Evolutionary conservation across 2,888 invertebrate genomes (phyloP).

Genomic region (Ophion slaviceki): DNA sequence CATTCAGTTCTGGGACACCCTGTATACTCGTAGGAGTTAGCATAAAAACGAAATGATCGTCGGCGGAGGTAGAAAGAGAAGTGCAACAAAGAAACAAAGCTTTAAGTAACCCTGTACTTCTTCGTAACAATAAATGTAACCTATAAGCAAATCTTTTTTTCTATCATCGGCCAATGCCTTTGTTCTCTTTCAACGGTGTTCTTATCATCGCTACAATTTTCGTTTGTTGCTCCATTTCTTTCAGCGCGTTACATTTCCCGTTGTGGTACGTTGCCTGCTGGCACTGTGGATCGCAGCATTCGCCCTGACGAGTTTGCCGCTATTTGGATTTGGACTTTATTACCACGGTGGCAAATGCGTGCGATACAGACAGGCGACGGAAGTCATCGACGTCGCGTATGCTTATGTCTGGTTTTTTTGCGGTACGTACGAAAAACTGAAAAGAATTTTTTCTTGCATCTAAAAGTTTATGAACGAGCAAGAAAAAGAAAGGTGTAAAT

Average conservation of each 20-base stretch:
- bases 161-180: no score
- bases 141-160: no score
- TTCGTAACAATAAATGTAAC: no score
- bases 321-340: constrained; percentile 86
- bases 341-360: constrained; percentile 85
- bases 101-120: no score
- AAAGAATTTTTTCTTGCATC: not conserved
- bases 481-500: not conserved
- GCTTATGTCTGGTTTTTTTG: constrained; percentile 91
- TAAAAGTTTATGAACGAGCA: not conserved
- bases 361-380: constrained; percentile 89
- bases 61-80: no score
- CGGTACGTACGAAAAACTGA: constrained; percentile 85
- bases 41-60: no score
- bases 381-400: constrained; percentile 88
- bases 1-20: no score
- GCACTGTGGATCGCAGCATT: constrained; percentile 89
- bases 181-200: no score
- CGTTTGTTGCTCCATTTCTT: constrained; percentile 72
- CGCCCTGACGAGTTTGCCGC: constrained; percentile 90
- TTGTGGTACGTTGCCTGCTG: constrained; percentile 89
- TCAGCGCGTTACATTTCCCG: constrained; percentile 92
- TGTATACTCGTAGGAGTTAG: no score
- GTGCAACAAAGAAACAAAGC: no score
- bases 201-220: constrained; percentile 25